These are phyloP conservation scores for Triops longicaudatus DNA, from an alignment of 1,140 invertebrate species.

Conservation along the genomic window DNA sequence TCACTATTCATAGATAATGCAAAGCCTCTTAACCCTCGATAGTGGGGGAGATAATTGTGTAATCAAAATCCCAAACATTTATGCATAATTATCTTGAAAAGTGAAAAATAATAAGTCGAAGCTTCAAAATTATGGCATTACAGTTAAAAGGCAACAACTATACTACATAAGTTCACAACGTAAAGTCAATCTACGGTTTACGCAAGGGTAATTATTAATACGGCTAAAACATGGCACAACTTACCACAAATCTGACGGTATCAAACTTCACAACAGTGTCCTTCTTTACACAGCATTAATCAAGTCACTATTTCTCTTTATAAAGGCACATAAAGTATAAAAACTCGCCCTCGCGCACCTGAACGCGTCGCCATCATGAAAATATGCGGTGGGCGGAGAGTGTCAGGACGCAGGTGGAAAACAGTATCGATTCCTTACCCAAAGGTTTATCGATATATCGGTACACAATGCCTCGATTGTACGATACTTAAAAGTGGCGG, in stretches of 20 bases:
- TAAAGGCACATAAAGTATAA: conserved; percentile 1
- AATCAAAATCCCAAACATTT: neutral
- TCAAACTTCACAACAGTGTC: neutral
- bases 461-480: neutral
- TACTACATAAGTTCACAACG: neutral
- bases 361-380: conserved; percentile 14
- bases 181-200: neutral
- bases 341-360: conserved; percentile 9
- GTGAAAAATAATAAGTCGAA: too few relatives aligned
- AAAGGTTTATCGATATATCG: neutral
- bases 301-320: conserved; percentile 3
- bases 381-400: conserved; percentile 7
- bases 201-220: neutral
- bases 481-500: conserved; percentile 10
- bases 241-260: neutral
- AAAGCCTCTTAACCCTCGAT: neutral
- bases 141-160: too few relatives aligned
- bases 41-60: neutral
- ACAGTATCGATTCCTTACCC: neutral
- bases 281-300: neutral
- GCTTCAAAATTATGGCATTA: too few relatives aligned
- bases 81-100: too few relatives aligned
- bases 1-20: neutral
- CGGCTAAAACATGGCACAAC: neutral
- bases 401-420: neutral